Evolutionary conservation across 2,888 invertebrate genomes (phyloP).

Genomic region (Exocentrus adspersus): DNA sequence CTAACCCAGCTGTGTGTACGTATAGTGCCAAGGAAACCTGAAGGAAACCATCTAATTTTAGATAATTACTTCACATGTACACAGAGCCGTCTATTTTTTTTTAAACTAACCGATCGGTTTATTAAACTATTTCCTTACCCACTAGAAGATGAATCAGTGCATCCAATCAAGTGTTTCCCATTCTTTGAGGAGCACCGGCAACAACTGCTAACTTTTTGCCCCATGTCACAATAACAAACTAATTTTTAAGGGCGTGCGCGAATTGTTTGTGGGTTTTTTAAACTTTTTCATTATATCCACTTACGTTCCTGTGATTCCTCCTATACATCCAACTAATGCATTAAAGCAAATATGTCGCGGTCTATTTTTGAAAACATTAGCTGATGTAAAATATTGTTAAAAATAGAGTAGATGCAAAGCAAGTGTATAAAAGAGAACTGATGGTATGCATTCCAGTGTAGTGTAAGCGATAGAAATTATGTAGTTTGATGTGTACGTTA

Average conservation of each 20-base stretch:
- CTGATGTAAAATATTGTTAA: slow-evolving; percentile 2
- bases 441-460: not conserved
- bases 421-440: not conserved
- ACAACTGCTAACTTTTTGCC: slow-evolving; percentile 63
- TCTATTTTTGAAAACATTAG: slow-evolving; percentile 40
- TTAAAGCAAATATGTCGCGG: slow-evolving; percentile 21
- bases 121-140: slow-evolving; percentile 49
- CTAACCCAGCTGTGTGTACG: not conserved
- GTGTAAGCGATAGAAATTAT: no score
- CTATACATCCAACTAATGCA: slow-evolving; percentile 14
- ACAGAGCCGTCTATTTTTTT: not conserved
- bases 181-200: slow-evolving; percentile 59
- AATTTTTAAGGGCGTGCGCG: not conserved
- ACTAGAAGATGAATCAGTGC: slow-evolving; percentile 51
- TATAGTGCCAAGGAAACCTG: not conserved
- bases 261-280: slow-evolving; percentile 1
- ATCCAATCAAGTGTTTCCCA: slow-evolving; percentile 54
- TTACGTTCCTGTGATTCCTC: not conserved
- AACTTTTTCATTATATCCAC: slow-evolving; percentile 14
- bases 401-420: not conserved
- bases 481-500: no score
- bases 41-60: not conserved
- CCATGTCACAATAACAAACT: slow-evolving; percentile 54
- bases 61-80: not conserved
- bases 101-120: not conserved